phyloP scores from a whole-genome alignment of 2,797 vertebrate species.

The Meriones psammophilus region DNA sequence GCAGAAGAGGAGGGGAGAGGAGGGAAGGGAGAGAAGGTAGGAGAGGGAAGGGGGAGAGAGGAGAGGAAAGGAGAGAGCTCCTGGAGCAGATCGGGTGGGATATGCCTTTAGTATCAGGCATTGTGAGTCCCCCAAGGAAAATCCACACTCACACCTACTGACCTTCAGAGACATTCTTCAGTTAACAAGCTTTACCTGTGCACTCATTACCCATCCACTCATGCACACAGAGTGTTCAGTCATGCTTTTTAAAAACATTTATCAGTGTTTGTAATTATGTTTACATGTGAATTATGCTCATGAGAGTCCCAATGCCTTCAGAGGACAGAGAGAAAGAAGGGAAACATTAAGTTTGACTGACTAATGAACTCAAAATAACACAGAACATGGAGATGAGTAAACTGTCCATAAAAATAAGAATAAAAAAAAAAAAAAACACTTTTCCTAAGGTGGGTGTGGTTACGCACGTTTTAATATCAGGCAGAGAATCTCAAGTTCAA shows the following conservation, averaged over 20 bases:
- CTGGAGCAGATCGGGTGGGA: neutral
- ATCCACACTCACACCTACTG: neutral
- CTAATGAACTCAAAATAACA: neutral
- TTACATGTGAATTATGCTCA: neutral
- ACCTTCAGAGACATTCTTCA: neutral
- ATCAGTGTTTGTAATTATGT: neutral
- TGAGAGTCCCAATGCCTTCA: neutral
- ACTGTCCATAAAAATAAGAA: neutral
- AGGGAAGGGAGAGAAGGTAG: neutral
- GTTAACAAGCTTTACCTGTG: neutral
- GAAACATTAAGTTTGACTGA: neutral
- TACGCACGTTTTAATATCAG: neutral
- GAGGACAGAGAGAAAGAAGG: neutral
- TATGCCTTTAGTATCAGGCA: neutral
- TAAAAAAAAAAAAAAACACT: neutral
- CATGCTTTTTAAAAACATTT: neutral
- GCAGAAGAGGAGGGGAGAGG: neutral
- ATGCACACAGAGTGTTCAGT: too few relatives aligned
- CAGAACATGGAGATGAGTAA: neutral
- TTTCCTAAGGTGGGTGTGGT: neutral
- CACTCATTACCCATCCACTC: too few relatives aligned
- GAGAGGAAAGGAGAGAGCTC: too few relatives aligned
- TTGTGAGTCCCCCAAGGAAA: neutral
- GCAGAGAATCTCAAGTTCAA: neutral
- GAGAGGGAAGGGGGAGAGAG: neutral